Conservation (phyloP, 2,888 invertebrate species). For the Callinectes sapidus region DNA sequence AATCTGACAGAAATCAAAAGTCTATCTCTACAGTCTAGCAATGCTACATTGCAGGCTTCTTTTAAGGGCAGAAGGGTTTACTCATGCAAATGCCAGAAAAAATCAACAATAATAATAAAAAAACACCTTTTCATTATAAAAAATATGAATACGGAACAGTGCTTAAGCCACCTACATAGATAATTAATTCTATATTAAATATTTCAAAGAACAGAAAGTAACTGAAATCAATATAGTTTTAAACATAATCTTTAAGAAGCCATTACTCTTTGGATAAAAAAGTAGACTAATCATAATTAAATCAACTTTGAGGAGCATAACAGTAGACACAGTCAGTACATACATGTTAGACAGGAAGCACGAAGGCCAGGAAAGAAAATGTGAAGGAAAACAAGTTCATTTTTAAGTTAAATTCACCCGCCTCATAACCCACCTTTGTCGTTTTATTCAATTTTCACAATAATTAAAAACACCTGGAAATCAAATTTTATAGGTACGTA, state of each 20-base stretch:
- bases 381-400: background rate
- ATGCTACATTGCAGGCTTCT: background rate
- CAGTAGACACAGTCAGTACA: background rate
- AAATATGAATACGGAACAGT: background rate
- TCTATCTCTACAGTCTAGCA: background rate
- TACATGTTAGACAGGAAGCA: constrained; percentile 33
- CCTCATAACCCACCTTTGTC: background rate
- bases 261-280: background rate
- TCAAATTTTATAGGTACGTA: background rate
- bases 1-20: background rate
- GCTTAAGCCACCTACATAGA: background rate
- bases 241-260: background rate
- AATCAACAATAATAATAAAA: too few relatives aligned
- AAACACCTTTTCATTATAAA: too few relatives aligned
- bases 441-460: background rate
- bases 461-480: background rate
- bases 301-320: background rate
- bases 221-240: background rate
- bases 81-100: background rate
- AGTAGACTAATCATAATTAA: background rate
- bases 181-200: background rate
- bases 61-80: background rate
- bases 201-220: background rate
- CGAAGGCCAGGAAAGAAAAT: constrained; percentile 31
- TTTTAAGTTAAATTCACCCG: background rate